Base-by-base conservation (phyloP, 2,888 invertebrate species). In the Phaedon cochleariae region DNA sequence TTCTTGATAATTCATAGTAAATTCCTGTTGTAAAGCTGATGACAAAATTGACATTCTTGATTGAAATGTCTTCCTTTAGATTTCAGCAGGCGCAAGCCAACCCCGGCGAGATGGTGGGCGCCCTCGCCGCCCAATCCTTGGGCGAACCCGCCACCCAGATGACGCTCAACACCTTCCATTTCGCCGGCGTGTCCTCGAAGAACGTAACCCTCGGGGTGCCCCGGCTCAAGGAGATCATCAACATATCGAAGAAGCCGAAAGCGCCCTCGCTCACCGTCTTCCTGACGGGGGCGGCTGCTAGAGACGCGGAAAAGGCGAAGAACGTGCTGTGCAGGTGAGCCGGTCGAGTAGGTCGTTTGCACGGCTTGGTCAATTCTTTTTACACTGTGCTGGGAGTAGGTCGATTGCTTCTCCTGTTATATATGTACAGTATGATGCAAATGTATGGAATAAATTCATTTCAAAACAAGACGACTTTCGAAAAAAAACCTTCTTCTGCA, bases 81-180 rank as follows among this genome's bases (percentile, higher is more conserved):
- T 99, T 99, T 87, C 96, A 98, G 81, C 98, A 98, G 83, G 97
- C 98, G 0, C 97, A 97, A 67, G 86, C 84, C 3, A 85, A 87
- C 79, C 98, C 99, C 0, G 99, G 99, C 62, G 99, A 99, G 85
- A 99, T 99, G 99, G 98, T 99, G 1, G 99, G 99, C n/a, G 98
- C 99, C 0, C 84, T 99, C 72, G 99, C 99, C 55, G 99, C 99
- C 1, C 99, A 99, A 85, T 97, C 97, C 71, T 90, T 99, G 22
- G 99, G 99, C 78, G 99, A 99, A 82, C 99, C 99, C 9, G 99
- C 99, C 76, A 99, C 99, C 67, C 97, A 99, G 88, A 98, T 98
- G 97, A 98, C 98, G 83, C 86, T 99, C 82, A 99, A 99, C 85
- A 99, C 99, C 88, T 99, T 99, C 93, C 99, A 99, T 88, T 99